A percentile compares a stretch with the other conserved stretches of the same genome.
Conservation (phyloP, 1,140 invertebrate species). For the Portunus trituberculatus region DNA sequence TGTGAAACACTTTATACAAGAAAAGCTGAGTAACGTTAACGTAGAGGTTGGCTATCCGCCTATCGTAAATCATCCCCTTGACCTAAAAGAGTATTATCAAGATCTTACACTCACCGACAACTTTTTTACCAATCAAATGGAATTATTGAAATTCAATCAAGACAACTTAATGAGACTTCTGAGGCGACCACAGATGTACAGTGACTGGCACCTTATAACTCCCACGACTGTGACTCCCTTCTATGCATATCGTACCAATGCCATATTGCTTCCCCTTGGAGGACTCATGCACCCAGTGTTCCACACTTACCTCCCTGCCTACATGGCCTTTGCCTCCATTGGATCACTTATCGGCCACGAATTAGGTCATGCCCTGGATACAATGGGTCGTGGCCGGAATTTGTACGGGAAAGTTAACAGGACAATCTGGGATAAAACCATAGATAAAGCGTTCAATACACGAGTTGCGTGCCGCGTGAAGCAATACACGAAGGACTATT, state of each 20-base stretch:
- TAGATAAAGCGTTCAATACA: conserved; percentile 32
- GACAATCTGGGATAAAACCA: conserved; percentile 47
- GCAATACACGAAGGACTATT: conserved; percentile 45
- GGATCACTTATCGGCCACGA: conserved; percentile 63
- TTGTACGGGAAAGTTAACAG: conserved; percentile 37
- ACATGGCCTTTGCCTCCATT: conserved; percentile 57
- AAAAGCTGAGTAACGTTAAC: conserved; percentile 57
- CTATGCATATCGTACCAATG: conserved; percentile 60
- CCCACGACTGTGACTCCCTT: conserved; percentile 59
- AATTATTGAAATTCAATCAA: conserved; percentile 47
- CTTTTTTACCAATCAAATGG: conserved; percentile 56
- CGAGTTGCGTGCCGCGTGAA: conserved; percentile 57
- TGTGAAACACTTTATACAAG: conserved; percentile 23
- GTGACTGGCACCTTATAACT: conserved; percentile 55
- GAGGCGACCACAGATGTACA: conserved; percentile 39
- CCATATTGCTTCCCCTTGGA: conserved; percentile 57
- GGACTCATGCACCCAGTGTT: conserved; percentile 64
- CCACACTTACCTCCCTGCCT: conserved; percentile 27
- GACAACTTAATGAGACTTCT: conserved; percentile 48
- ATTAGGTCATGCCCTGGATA: conserved; percentile 53
- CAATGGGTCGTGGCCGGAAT: conserved; percentile 54
- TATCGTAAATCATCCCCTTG: background rate
- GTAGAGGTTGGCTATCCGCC: conserved; percentile 61
- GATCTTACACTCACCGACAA: background rate
- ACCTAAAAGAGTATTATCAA: conserved; percentile 26